Evolutionary conservation across 2,888 invertebrate genomes (phyloP).

Genomic region (Rugalucina vietnamica): DNA sequence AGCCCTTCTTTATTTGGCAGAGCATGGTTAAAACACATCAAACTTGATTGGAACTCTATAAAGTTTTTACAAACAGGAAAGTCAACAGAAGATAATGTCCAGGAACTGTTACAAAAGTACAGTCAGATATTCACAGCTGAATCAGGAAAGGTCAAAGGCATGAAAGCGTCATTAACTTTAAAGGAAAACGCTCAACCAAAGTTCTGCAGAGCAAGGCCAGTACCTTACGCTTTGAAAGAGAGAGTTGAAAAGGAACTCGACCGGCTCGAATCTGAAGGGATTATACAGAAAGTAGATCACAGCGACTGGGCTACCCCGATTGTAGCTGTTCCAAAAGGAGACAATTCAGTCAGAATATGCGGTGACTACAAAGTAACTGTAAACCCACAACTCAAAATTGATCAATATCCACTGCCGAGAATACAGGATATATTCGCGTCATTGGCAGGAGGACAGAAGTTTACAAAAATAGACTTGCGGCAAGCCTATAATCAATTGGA

Average conservation of each 20-base stretch:
- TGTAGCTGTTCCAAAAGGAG: conserved; percentile 33
- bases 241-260: conserved; percentile 29
- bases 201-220: conserved; percentile 24
- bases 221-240: conserved; percentile 21
- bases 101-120: neutral
- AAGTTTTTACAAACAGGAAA: neutral
- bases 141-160: conserved; percentile 1
- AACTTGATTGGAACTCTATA: conserved; percentile 2
- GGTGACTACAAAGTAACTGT: conserved; percentile 61
- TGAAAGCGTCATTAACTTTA: conserved; percentile 14
- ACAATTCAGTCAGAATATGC: conserved; percentile 54
- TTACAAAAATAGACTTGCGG: conserved; percentile 28
- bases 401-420: conserved; percentile 63
- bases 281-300: conserved; percentile 26
- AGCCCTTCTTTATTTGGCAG: conserved; percentile 2
- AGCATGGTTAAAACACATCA: neutral
- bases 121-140: neutral
- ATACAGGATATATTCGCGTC: conserved; percentile 64
- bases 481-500: conserved; percentile 34
- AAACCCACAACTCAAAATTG: conserved; percentile 60
- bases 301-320: conserved; percentile 47
- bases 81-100: neutral
- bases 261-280: conserved; percentile 23
- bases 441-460: conserved; percentile 46
- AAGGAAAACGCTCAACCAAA: conserved; percentile 18